phyloP scores from a whole-genome alignment of 2,113 vertebrate species.

The Marcusenius ussheri region DNA sequence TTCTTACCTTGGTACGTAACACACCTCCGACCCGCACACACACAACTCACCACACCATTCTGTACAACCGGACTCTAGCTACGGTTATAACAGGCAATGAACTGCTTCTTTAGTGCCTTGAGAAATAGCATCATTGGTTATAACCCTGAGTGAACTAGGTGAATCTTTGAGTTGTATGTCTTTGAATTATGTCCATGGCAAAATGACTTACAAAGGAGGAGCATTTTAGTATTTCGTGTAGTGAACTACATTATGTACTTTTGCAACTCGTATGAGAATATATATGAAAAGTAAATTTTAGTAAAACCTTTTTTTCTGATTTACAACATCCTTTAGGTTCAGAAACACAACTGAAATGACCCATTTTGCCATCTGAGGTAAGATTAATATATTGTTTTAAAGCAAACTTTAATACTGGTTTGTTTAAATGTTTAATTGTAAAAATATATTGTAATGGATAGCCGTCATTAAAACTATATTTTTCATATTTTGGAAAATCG shows the following conservation, averaged over 20 bases:
- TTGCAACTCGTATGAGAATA: background rate
- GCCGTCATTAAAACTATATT: background rate
- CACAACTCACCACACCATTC: background rate
- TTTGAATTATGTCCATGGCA: background rate
- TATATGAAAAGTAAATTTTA: background rate
- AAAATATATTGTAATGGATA: background rate
- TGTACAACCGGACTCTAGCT: background rate
- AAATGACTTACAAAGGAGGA: background rate
- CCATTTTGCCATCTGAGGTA: slow-evolving; percentile 13
- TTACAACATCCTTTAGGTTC: slow-evolving; percentile 14
- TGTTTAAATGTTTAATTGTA: background rate
- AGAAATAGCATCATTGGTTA: background rate
- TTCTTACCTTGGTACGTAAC: background rate
- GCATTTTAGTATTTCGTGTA: background rate
- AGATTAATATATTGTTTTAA: background rate
- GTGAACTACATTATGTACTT: background rate
- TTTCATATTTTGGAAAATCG: background rate
- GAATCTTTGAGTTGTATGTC: background rate
- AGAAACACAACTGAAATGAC: slow-evolving; percentile 13
- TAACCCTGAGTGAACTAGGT: background rate
- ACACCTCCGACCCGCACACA: background rate
- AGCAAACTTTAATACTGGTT: background rate
- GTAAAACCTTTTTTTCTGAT: slow-evolving; percentile 12
- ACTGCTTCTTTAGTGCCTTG: background rate
- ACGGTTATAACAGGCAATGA: background rate